Evolutionary conservation across 2,888 invertebrate genomes (phyloP).

Genomic region (Caenorhabditis sp.): DNA sequence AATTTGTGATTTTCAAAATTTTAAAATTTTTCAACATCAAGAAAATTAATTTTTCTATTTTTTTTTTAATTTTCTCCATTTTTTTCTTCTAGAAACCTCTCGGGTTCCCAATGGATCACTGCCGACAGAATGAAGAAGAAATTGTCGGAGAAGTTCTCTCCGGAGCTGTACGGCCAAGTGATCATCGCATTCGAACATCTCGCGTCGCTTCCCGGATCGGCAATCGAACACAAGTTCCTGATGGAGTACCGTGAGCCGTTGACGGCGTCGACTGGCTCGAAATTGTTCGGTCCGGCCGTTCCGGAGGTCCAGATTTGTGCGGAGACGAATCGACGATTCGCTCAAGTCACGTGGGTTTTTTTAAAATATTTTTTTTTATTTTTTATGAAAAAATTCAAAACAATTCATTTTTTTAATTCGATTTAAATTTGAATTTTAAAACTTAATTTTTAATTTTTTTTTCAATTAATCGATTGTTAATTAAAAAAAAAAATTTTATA

Average conservation of each 20-base stretch:
- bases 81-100: slow-evolving; percentile 75
- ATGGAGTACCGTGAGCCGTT: slow-evolving; percentile 68
- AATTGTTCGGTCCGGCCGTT: slow-evolving; percentile 74
- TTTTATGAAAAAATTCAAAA: neutral
- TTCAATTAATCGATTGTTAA: slow-evolving; percentile 5
- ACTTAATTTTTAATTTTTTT: neutral
- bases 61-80: slow-evolving; percentile 2
- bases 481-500: neutral
- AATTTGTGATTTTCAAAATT: no score
- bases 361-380: neutral
- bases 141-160: slow-evolving; percentile 76
- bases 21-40: neutral
- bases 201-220: slow-evolving; percentile 72
- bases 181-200: slow-evolving; percentile 81
- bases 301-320: slow-evolving; percentile 75
- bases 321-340: slow-evolving; percentile 70
- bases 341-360: slow-evolving; percentile 67
- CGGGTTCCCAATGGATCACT: slow-evolving; percentile 83
- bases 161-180: slow-evolving; percentile 78
- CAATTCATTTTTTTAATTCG: neutral
- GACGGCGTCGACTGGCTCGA: slow-evolving; percentile 69
- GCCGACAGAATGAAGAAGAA: slow-evolving; percentile 75
- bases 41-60: no score
- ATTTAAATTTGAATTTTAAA: neutral
- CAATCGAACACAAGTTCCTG: slow-evolving; percentile 74